phyloP scores from a whole-genome alignment of 2,113 vertebrate genomes.

The Urocitellus parryii region DNA sequence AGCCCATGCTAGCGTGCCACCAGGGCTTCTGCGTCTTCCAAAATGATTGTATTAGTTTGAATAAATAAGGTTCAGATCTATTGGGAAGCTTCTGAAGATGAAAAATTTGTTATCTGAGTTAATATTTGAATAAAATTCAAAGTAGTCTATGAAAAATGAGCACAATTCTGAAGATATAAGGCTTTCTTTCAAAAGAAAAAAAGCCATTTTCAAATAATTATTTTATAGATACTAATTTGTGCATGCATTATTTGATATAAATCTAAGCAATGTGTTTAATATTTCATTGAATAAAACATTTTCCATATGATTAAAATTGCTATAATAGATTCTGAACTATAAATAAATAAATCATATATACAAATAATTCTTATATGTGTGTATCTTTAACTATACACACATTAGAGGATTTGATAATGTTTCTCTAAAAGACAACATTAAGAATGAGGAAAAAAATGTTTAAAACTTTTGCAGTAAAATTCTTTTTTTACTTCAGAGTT shows the following conservation, averaged over 20 bases:
- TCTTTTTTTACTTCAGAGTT: neutral
- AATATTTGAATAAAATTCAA: constrained; percentile 31
- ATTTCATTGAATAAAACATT: neutral
- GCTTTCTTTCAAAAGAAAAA: neutral
- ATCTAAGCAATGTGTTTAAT: neutral
- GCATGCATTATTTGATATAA: neutral
- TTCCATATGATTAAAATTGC: neutral
- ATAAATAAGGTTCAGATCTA: neutral
- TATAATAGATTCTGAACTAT: neutral
- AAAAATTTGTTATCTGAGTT: neutral
- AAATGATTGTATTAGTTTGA: neutral
- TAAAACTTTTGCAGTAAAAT: neutral
- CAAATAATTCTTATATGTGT: neutral
- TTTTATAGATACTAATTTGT: neutral
- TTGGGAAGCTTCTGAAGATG: neutral
- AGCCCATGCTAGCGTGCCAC: rapidly evolving
- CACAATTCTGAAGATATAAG: neutral
- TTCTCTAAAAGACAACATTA: neutral
- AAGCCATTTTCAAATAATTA: neutral
- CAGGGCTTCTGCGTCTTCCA: neutral
- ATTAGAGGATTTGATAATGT: neutral
- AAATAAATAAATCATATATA: neutral
- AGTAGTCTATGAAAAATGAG: neutral
- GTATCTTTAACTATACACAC: too few relatives aligned
- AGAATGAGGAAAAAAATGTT: neutral